Evolutionary conservation across 2,797 vertebrate species (phyloP).

Genomic region (Tamandua tetradactyla): DNA sequence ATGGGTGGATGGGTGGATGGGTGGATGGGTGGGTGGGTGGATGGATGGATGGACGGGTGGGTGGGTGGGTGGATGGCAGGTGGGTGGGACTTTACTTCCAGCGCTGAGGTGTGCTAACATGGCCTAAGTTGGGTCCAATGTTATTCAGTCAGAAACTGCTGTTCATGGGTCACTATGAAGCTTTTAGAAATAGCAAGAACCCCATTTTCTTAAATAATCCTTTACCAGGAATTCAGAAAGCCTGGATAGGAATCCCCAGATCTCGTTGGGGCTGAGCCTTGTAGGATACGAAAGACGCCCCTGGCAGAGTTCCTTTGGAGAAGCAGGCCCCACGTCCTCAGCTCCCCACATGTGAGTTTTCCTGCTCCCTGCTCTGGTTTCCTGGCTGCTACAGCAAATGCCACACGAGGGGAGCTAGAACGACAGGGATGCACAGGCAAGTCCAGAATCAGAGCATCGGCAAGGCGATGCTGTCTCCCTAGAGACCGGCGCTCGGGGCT

Average conservation of each 20-base stretch:
- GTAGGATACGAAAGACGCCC: neutral
- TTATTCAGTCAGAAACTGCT: neutral
- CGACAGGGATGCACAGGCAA: no score
- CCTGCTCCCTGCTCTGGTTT: neutral
- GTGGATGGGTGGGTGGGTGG: no score
- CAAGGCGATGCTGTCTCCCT: no score
- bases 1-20: no score
- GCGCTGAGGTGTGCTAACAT: accelerated
- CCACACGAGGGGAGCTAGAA: no score
- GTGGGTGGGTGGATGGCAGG: neutral
- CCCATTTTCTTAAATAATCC: neutral
- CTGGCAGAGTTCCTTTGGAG: neutral
- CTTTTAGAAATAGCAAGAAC: neutral
- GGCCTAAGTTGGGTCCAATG: neutral
- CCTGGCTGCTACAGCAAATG: no score
- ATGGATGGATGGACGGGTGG: neutral
- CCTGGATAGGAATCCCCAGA: accelerated
- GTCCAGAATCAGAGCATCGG: no score
- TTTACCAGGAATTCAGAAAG: neutral
- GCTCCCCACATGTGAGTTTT: neutral
- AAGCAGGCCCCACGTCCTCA: neutral
- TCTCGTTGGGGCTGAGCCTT: neutral
- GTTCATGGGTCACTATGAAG: neutral
- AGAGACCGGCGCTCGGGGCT: no score
- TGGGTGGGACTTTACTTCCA: neutral